These are phyloP conservation scores for Phrynocephalus versicolor DNA, from an alignment of 2,113 vertebrate genomes.

Conservation along the genomic window DNA sequence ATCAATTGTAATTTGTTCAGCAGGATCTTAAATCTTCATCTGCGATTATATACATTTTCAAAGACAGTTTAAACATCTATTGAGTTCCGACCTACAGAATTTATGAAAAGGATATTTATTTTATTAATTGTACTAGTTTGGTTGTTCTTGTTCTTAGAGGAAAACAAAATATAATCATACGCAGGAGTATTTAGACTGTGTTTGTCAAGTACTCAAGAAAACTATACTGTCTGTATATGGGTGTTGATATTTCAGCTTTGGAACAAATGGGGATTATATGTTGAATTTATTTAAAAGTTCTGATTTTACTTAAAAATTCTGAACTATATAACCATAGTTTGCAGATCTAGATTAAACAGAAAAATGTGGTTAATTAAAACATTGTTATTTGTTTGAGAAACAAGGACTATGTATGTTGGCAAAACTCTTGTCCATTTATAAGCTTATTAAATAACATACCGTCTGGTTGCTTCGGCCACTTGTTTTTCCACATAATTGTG, in stretches of 20 bases:
- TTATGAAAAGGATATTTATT: conserved; percentile 13
- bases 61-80: background rate
- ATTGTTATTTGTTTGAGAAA: background rate
- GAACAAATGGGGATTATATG: background rate
- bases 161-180: no score
- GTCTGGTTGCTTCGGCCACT: background rate
- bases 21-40: background rate
- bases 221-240: background rate
- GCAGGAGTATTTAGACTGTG: background rate
- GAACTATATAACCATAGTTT: background rate
- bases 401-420: background rate
- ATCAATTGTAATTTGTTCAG: conserved; percentile 31
- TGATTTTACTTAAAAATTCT: no score
- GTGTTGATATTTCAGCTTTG: background rate
- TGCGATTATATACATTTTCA: conserved; percentile 6
- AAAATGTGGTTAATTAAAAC: background rate
- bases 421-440: no score
- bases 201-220: background rate
- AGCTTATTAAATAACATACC: background rate
- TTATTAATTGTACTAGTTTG: conserved; percentile 9
- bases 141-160: background rate
- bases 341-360: background rate
- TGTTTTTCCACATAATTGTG: background rate
- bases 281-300: background rate
- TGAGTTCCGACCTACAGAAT: conserved; percentile 11